A percentile compares a stretch with the other conserved stretches of the same genome.
Conservation (phyloP, 2,113 vertebrate genomes). For the Bambusicola thoracicus region DNA sequence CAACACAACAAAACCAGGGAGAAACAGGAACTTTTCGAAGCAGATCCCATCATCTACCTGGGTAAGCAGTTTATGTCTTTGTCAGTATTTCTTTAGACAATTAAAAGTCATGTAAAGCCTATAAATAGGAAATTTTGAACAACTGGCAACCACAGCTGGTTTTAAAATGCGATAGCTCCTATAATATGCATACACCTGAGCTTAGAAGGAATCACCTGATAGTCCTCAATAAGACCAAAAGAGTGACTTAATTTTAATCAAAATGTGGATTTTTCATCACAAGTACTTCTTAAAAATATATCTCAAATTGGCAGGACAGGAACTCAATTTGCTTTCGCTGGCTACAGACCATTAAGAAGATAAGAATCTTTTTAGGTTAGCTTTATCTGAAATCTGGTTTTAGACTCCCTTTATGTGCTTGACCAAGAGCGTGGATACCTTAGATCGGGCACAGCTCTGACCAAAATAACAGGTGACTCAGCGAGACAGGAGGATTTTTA, state of each 20-base stretch:
- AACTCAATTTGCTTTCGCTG: neutral
- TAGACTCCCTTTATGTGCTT: neutral
- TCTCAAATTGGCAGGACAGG: neutral
- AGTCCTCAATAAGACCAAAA: neutral
- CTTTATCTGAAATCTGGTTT: neutral
- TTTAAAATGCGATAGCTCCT: neutral
- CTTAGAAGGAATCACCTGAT: neutral
- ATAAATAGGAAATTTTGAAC: neutral
- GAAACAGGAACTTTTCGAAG: neutral
- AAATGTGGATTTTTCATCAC: neutral
- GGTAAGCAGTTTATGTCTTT: slow-evolving; percentile 55
- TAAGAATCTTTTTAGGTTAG: neutral
- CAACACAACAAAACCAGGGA: neutral
- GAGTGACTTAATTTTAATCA: neutral
- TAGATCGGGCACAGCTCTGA: neutral
- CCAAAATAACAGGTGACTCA: neutral
- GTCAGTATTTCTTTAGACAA: neutral
- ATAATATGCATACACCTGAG: neutral
- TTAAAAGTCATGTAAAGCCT: neutral
- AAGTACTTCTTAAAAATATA: neutral
- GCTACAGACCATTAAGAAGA: neutral
- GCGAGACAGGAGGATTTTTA: neutral
- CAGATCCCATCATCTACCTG: neutral
- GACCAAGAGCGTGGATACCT: neutral
- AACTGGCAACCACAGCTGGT: neutral